Conservation (phyloP, 2,113 vertebrate species). For the Herpetotheres cachinnans region DNA sequence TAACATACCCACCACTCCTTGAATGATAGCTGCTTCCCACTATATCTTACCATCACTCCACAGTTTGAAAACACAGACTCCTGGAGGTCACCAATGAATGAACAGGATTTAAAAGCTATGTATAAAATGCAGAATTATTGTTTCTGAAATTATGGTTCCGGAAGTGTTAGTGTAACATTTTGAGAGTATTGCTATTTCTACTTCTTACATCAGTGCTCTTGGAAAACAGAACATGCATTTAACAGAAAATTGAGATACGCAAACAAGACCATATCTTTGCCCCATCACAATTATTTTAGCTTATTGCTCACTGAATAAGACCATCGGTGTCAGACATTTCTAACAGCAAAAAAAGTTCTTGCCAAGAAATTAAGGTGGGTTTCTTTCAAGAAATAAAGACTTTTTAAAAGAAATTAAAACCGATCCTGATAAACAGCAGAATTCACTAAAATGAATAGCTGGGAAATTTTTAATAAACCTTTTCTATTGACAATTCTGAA, state of each 20-base stretch:
- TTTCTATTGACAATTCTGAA: background rate
- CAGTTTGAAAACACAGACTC: background rate
- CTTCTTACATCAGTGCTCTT: background rate
- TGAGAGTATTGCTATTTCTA: background rate
- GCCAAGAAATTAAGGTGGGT: background rate
- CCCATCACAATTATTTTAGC: background rate
- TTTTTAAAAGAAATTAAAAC: background rate
- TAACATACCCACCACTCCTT: background rate
- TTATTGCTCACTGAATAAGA: background rate
- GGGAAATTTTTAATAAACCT: background rate
- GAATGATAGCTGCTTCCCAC: background rate
- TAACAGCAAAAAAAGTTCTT: background rate
- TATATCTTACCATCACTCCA: background rate
- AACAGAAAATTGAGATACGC: background rate
- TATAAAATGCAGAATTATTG: background rate
- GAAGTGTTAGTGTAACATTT: background rate
- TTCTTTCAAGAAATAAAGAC: background rate
- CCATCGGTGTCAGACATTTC: background rate
- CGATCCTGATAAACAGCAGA: background rate
- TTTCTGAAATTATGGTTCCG: background rate
- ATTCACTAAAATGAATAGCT: background rate
- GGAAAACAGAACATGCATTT: background rate
- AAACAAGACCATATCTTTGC: background rate
- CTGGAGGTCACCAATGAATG: background rate
- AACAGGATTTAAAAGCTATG: background rate